These are phyloP conservation scores for Cheilosia impressa DNA, from an alignment of 2,888 invertebrate genomes.

Conservation along the genomic window DNA sequence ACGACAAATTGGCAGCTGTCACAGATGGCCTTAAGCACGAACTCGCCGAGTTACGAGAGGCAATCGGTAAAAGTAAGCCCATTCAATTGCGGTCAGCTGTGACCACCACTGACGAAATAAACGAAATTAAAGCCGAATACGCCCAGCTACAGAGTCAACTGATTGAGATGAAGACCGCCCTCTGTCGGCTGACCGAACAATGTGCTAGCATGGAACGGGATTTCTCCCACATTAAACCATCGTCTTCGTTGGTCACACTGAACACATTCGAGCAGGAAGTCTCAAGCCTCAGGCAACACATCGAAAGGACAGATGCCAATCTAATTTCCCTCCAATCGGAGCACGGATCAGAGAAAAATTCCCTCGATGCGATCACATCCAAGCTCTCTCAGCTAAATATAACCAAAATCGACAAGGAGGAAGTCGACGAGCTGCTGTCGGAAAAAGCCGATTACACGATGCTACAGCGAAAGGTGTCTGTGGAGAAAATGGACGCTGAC, in stretches of 20 bases:
- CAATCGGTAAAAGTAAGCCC: not conserved
- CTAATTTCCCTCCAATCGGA: not conserved
- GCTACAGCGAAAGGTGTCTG: constrained; percentile 89
- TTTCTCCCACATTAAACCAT: not conserved
- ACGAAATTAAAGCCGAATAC: not conserved
- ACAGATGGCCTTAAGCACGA: constrained; percentile 17
- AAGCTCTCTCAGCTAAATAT: constrained; percentile 84
- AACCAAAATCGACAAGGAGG: constrained; percentile 89
- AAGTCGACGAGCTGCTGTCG: constrained; percentile 89
- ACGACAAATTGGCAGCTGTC: not conserved
- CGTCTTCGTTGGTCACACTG: not conserved
- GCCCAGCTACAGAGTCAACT: constrained; percentile 15
- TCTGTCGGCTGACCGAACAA: constrained; percentile 29
- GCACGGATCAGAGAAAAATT: constrained; percentile 1
- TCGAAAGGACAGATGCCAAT: not conserved
- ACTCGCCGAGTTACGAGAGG: constrained; percentile 8
- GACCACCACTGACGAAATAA: not conserved
- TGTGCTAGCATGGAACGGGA: not conserved
- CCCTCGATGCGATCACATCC: constrained; percentile 7
- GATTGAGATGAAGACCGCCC: constrained; percentile 20
- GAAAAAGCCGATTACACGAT: constrained; percentile 89
- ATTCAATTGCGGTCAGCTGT: not conserved
- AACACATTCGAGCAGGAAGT: constrained; percentile 16
- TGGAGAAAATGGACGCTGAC: constrained; percentile 88
- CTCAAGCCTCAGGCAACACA: not conserved